A percentile compares a stretch with the other conserved stretches of the same genome.
phyloP scores from a whole-genome alignment of 2,797 vertebrate genomes.

The Tolypeutes matacus region DNA sequence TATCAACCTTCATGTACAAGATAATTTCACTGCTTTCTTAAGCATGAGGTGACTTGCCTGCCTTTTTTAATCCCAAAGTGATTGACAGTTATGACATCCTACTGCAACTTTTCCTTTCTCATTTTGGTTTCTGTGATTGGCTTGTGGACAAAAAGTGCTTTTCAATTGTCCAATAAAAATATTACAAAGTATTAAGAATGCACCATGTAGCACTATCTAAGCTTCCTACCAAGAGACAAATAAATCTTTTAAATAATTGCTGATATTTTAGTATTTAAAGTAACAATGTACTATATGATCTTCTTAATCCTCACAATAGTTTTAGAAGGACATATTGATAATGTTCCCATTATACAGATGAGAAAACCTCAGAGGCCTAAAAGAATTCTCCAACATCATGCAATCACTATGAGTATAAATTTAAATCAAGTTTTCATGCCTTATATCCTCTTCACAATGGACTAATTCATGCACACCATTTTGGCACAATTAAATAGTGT shows the following conservation, averaged over 20 bases:
- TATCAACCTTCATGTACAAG: background rate
- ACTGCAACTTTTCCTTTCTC: background rate
- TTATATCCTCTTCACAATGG: background rate
- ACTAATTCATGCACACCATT: background rate
- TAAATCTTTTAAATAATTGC: no score
- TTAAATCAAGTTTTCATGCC: background rate
- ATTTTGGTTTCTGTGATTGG: background rate
- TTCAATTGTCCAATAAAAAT: background rate
- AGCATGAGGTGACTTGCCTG: background rate
- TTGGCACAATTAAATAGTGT: background rate
- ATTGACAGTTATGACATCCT: background rate
- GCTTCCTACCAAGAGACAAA: no score
- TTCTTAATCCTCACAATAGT: conserved; percentile 27
- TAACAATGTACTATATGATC: background rate
- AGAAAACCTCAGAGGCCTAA: background rate
- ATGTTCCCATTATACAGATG: no score
- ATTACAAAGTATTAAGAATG: background rate
- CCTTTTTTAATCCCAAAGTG: background rate
- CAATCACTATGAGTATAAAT: background rate
- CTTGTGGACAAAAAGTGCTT: background rate
- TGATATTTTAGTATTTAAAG: background rate
- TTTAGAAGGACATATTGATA: background rate
- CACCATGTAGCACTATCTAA: background rate
- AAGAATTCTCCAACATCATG: background rate
- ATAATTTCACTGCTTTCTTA: background rate